Conservation (phyloP, 2,113 vertebrate genomes). For the Lagopus leucura region DNA sequence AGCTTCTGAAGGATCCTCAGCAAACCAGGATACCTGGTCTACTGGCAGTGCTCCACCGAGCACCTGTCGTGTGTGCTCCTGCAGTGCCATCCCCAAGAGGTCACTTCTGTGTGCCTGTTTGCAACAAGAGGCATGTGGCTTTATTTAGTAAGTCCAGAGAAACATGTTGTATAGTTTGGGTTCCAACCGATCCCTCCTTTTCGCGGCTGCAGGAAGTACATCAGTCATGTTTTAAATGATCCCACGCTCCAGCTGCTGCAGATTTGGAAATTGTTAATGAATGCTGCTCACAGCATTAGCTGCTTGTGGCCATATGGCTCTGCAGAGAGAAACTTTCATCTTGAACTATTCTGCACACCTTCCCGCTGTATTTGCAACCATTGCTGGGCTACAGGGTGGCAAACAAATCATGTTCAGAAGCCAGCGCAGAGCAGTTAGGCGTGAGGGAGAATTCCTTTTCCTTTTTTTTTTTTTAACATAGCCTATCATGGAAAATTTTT, state of each 20-base stretch:
- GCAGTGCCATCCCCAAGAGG: constrained; percentile 12
- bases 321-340: constrained; percentile 45
- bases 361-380: neutral
- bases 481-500: neutral
- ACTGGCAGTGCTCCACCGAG: neutral
- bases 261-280: constrained; percentile 66
- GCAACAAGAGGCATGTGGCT: constrained; percentile 38
- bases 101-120: neutral
- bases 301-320: constrained; percentile 59
- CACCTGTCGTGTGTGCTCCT: constrained; percentile 4
- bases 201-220: constrained; percentile 67
- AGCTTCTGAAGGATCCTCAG: constrained; percentile 8
- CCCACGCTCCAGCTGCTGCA: constrained; percentile 68
- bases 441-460: neutral
- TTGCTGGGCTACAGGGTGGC: neutral
- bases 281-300: constrained; percentile 56
- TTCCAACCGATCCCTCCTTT: constrained; percentile 35
- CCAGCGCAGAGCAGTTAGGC: neutral
- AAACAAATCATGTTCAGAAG: neutral
- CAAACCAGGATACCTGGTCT: constrained; percentile 16
- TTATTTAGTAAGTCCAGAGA: constrained; percentile 35
- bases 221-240: constrained; percentile 64
- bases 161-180: constrained; percentile 31
- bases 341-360: constrained; percentile 23
- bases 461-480: neutral